Base-by-base conservation (phyloP, 2,888 invertebrate genomes). In the Drosophila prolongata region DNA sequence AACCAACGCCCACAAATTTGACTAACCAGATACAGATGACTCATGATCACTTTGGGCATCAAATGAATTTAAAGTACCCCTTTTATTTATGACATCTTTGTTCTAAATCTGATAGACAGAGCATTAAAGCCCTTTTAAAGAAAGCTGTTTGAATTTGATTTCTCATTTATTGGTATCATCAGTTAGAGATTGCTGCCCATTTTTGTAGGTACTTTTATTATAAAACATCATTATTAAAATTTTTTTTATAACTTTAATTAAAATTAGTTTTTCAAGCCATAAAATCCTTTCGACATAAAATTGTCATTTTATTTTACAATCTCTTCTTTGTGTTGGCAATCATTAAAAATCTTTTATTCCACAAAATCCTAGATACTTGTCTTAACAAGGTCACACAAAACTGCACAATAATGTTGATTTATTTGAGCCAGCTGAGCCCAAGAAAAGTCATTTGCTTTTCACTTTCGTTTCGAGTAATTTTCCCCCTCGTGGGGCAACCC, bases 381-480 rank as follows among this genome's bases (percentile, higher is more conserved):
- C 38, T 27, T n/a, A 30, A 38, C 27, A 54, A 40, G 59, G 57
- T 42, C 59, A 40, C 34, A 4, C 34, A 30, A 27, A 14, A 30
- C 27, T 9, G 46, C 46, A 14, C 11, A 35, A 24, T 30, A 14
- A 57, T 27, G 24, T 27, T 59, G 13, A 27, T 43, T 57, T 27
- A 44, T 43, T 27, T n/a, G 6, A 43, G 24, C 10, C 57, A 13
- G 38, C 54, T 10, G 30, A 54, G 19, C 11, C 35, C 13, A 46
- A 34, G 16, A 53, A 38, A 53, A 57, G 38, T 4, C 57, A 34
- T 40, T 55, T 59, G 42, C 42, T 30, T 64, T 64, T 64, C 49
- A 64, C 62, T 64, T 64, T 64, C 62, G 35, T 64, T 64, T 64
- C n/a, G 35, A 64, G 35, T 10, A 16, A 27, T 42, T 38, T 42